phyloP scores from a whole-genome alignment of 2,797 vertebrate species.

The Anguilla obscura region DNA sequence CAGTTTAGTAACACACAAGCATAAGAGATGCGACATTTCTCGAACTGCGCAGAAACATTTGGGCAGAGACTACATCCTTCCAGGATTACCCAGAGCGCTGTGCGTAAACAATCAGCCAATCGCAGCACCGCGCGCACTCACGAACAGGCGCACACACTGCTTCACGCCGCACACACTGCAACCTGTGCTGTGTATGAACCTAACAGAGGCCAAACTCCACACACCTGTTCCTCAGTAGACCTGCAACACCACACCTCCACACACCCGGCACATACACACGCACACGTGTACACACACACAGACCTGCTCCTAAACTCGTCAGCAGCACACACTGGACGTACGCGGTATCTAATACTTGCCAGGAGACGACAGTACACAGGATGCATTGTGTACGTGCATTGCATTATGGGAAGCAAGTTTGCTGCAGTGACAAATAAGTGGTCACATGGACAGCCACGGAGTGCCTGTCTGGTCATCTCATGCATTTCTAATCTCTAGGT shows the following conservation, averaged over 20 bases:
- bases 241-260: not conserved
- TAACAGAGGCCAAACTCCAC: too few relatives aligned
- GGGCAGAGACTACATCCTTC: not conserved
- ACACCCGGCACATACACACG: constrained; percentile 21
- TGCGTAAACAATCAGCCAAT: not conserved
- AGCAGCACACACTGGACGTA: not conserved
- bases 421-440: not conserved
- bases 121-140: not conserved
- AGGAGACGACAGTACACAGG: constrained; percentile 1
- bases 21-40: not conserved
- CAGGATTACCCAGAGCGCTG: constrained; percentile 3
- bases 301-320: constrained; percentile 51
- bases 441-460: not conserved
- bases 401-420: constrained; percentile 3
- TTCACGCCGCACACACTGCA: not conserved
- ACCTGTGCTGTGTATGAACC: constrained; percentile 32
- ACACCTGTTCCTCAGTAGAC: not conserved
- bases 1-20: not conserved
- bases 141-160: not conserved
- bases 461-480: not conserved
- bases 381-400: not conserved
- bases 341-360: not conserved
- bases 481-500: not conserved
- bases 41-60: not conserved
- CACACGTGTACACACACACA: constrained; percentile 20